Evolutionary conservation across 2,888 invertebrate genomes (phyloP).

Genomic region (Aphidoletes aphidimyza): DNA sequence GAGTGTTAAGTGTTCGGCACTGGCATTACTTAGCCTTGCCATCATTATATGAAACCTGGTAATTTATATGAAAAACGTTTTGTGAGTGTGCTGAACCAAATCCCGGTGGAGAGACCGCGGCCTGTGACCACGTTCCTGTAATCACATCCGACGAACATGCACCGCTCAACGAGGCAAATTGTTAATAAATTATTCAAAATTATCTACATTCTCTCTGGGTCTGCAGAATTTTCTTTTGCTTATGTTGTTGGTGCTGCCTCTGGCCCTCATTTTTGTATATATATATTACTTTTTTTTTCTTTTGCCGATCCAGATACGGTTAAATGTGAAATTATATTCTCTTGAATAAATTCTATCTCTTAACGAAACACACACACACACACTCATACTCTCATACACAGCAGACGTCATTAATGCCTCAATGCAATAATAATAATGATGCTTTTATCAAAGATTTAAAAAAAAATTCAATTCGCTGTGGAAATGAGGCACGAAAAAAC

Average conservation of each 20-base stretch:
- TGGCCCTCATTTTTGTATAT: too few relatives aligned
- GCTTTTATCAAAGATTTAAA: conserved; percentile 44
- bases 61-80: not conserved
- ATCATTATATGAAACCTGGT: not conserved
- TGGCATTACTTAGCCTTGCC: not conserved
- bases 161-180: not conserved
- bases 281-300: too few relatives aligned
- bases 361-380: not conserved
- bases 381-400: too few relatives aligned
- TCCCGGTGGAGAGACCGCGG: not conserved
- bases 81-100: not conserved
- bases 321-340: not conserved
- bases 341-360: not conserved
- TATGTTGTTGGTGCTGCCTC: too few relatives aligned
- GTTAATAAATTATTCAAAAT: conserved; percentile 15
- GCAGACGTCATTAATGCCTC: conserved; percentile 1
- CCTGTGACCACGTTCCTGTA: not conserved
- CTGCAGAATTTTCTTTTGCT: too few relatives aligned
- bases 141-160: not conserved
- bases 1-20: not conserved
- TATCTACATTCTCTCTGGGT: not conserved
- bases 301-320: too few relatives aligned
- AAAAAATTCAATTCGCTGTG: conserved; percentile 35
- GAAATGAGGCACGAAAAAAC: not conserved
- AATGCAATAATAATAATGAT: conserved; percentile 48